A percentile compares a stretch with the other conserved stretches of the same genome.
phyloP scores from a whole-genome alignment of 2,113 vertebrate species.

The Seriola aureovittata region DNA sequence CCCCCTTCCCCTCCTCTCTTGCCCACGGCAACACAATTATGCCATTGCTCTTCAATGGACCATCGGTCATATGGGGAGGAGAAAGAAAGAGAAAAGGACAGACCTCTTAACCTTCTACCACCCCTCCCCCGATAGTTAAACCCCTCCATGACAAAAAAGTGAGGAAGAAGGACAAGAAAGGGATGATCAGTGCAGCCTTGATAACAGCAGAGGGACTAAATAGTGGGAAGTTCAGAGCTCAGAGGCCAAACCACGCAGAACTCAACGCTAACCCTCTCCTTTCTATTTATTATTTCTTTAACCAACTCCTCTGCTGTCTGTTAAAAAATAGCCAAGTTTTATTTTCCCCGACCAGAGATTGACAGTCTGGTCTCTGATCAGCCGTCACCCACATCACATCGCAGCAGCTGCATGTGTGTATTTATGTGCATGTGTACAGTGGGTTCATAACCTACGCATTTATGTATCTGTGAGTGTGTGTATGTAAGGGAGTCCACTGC shows the following conservation, averaged over 20 bases:
- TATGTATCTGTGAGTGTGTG: conserved; percentile 52
- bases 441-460: conserved; percentile 64
- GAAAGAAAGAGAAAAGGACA: conserved; percentile 68
- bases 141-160: conserved; percentile 32
- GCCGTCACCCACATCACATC: conserved; percentile 71
- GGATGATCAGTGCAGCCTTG: conserved; percentile 21
- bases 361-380: conserved; percentile 72
- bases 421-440: conserved; percentile 59
- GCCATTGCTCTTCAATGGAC: conserved; percentile 75
- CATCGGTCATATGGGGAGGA: conserved; percentile 65
- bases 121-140: conserved; percentile 58
- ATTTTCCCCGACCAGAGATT: conserved; percentile 57
- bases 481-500: conserved; percentile 47
- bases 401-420: conserved; percentile 64
- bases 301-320: conserved; percentile 52
- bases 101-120: conserved; percentile 77
- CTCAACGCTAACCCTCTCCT: conserved; percentile 45
- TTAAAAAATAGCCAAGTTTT: conserved; percentile 65
- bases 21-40: conserved; percentile 80
- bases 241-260: conserved; percentile 57
- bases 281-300: conserved; percentile 76
- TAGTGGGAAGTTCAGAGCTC: conserved; percentile 22
- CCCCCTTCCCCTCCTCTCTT: conserved; percentile 59
- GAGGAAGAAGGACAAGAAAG: conserved; percentile 31
- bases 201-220: conserved; percentile 39